Conservation (phyloP, 2,797 vertebrate genomes). For the Melopsittacus undulatus region DNA sequence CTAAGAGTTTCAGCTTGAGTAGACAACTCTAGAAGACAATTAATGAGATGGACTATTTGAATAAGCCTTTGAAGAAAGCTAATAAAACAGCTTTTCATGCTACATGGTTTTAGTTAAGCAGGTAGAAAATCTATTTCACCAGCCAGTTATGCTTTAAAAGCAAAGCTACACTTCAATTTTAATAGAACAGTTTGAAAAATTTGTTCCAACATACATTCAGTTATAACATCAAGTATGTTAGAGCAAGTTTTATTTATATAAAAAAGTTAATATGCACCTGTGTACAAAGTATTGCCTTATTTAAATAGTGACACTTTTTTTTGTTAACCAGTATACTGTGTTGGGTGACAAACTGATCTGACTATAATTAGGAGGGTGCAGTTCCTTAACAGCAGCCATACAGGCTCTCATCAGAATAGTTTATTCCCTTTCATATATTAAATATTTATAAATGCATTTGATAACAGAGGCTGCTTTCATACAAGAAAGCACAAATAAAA, state of each 20-base stretch:
- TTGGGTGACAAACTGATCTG: neutral
- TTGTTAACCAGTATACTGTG: neutral
- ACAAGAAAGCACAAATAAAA: neutral
- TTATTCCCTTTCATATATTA: neutral
- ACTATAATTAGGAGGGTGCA: neutral
- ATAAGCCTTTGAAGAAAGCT: neutral
- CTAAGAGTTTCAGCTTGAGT: neutral
- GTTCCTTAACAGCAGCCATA: neutral
- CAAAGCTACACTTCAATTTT: neutral
- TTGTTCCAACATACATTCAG: neutral
- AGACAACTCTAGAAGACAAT: neutral
- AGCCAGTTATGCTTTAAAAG: neutral
- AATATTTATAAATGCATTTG: neutral
- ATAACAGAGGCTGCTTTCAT: neutral
- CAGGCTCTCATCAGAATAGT: neutral
- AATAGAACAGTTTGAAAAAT: neutral
- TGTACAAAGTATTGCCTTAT: neutral
- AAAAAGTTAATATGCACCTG: neutral
- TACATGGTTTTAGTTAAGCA: neutral
- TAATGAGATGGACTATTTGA: neutral
- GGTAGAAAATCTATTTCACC: neutral
- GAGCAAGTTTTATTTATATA: neutral
- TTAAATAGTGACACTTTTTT: accelerated
- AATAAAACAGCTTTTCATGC: neutral
- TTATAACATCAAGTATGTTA: neutral